Conservation (phyloP, 1,140 invertebrate species). For the Pachypsylla venusta region DNA sequence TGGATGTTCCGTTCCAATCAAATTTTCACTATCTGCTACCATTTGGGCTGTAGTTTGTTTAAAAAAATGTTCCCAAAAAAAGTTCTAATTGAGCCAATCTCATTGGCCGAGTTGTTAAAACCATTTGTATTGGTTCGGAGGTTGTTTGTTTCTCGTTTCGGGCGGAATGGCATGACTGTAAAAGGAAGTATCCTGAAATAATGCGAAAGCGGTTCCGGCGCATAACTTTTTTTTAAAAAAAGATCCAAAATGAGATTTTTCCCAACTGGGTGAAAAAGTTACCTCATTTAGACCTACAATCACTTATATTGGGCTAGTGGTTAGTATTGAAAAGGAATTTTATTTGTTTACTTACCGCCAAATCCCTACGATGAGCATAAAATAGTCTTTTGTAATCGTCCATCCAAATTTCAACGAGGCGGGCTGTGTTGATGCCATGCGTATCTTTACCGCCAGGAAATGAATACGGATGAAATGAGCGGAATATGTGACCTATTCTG, state of each 20-base stretch:
- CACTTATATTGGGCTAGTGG: conserved; percentile 9
- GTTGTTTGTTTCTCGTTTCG: no score
- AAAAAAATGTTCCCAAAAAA: no score
- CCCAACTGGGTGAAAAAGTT: conserved; percentile 31
- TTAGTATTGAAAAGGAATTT: background rate
- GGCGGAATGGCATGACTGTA: no score
- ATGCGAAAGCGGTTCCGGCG: no score
- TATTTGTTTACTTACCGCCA: conserved; percentile 39
- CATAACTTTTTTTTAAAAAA: no score
- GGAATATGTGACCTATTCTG: conserved; percentile 93
- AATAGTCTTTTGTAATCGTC: conserved; percentile 79
- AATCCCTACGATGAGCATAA: conserved; percentile 61
- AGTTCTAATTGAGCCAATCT: no score
- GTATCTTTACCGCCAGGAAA: conserved; percentile 78
- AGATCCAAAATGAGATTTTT: conserved; percentile 27
- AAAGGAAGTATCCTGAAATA: no score
- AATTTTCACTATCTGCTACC: no score
- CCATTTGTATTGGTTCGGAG: no score
- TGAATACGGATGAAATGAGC: conserved; percentile 80
- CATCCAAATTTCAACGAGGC: conserved; percentile 85
- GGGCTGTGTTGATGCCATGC: conserved; percentile 73
- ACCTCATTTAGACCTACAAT: conserved; percentile 22
- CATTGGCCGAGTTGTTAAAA: no score
- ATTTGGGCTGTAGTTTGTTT: no score
- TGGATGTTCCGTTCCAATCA: no score